Evolutionary conservation across 2,797 vertebrate genomes (phyloP), one percentile per base, ranked within the genome.

Genomic region (Aeoliscus strigatus): DNA sequence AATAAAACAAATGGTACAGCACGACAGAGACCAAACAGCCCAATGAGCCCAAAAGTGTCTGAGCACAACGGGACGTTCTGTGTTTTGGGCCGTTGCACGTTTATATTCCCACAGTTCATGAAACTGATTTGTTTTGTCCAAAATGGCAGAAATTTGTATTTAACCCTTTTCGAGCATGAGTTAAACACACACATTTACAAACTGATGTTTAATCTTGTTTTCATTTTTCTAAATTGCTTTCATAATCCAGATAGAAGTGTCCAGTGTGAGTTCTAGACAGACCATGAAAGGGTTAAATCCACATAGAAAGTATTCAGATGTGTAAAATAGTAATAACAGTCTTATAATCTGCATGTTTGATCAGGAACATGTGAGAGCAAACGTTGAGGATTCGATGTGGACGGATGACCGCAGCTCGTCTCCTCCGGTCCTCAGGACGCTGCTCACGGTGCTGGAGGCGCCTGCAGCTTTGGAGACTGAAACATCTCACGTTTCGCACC

Each of bases 341-440:
- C 18, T 21, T 21, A 21, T 6, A 17, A 4, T 18, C 27, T 5
- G 34, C 25, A 3, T 35, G 4, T 6, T 21, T 21, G 3, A 10
- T 51, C 5, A 25, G 24, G 24, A 25, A 25, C 24, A 42, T 9
- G 25, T 27, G 42, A 40, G 27, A 35, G 56, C 12, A 27, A 27
- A 13, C n/a, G n/a, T n/a, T n/a, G n/a, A n/a, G n/a, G n/a, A n/a
- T n/a, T n/a, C n/a, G n/a, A n/a, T n/a, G n/a, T n/a, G n/a, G n/a
- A 61, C 68, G 75, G 83, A 77, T 71, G 74, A 83, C 51, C 61
- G 57, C 52, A 62, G 70, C 60, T 72, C 70, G 78, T 81, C 82
- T 60, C 51, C 65, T 62, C 59, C 73, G 86, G 80, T 84, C 83
- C 83, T 83, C 73, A 77, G 66, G 59, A 50, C 50, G 76, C 83